phyloP scores from a whole-genome alignment of 2,888 invertebrate genomes.

The Stenoptilia bipunctidactyla region DNA sequence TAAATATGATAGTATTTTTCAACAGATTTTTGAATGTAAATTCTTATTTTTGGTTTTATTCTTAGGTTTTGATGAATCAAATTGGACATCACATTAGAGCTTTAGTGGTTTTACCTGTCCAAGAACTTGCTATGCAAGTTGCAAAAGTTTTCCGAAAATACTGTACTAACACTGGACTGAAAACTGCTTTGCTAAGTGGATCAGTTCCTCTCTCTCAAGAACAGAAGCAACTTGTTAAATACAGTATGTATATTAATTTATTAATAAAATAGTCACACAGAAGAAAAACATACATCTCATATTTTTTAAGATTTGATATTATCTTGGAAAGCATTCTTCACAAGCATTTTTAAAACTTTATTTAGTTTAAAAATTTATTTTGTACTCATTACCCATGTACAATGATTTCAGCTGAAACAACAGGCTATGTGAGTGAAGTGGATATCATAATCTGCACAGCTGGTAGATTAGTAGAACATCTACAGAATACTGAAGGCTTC shows the following conservation, averaged over 20 bases:
- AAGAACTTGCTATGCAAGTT: constrained; percentile 92
- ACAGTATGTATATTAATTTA: constrained; percentile 32
- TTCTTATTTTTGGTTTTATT: constrained; percentile 9
- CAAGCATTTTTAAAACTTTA: too few species aligned
- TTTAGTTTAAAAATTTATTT: too few species aligned
- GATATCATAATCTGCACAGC: constrained; percentile 95
- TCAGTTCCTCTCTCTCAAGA: constrained; percentile 76
- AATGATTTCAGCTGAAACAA: constrained; percentile 63
- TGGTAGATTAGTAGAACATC: constrained; percentile 92
- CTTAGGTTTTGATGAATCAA: constrained; percentile 71
- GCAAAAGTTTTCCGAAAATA: constrained; percentile 84
- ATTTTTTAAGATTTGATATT: not conserved
- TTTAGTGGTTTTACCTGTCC: constrained; percentile 92
- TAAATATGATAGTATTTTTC: not conserved
- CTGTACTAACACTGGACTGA: constrained; percentile 75
- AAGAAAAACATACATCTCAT: not conserved
- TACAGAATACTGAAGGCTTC: constrained; percentile 86
- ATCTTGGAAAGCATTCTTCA: too few species aligned
- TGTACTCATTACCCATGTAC: too few species aligned
- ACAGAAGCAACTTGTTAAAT: constrained; percentile 73
- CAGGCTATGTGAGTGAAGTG: constrained; percentile 72
- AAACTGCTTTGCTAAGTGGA: constrained; percentile 79
- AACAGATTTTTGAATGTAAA: too few species aligned
- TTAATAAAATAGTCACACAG: not conserved
- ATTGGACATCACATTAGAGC: constrained; percentile 81